A percentile compares a stretch with the other conserved stretches of the same genome.
phyloP scores from a whole-genome alignment of 2,888 invertebrate species.

The Parasteatoda lunata region DNA sequence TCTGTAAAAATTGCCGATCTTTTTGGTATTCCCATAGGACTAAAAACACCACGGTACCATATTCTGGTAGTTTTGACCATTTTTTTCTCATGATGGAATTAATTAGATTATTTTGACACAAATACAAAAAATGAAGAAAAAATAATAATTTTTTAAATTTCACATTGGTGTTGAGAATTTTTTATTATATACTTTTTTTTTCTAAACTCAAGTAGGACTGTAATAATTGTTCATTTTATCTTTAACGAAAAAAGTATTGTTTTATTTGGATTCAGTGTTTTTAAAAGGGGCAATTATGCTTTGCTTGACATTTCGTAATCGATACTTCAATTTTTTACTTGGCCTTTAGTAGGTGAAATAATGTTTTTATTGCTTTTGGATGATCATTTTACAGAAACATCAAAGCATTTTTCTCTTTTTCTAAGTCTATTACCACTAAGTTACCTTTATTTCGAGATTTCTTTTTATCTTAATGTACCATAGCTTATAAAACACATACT shows the following conservation, averaged over 20 bases:
- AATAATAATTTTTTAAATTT: too few species aligned
- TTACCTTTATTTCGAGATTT: slow-evolving; percentile 9
- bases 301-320: slow-evolving; percentile 27
- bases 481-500: slow-evolving; percentile 21
- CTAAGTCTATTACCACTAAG: slow-evolving; percentile 8
- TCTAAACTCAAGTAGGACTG: neutral
- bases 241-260: neutral
- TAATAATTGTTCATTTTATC: neutral
- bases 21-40: too few species aligned
- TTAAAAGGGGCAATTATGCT: slow-evolving; percentile 14
- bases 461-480: slow-evolving; percentile 21
- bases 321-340: slow-evolving; percentile 23
- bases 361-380: slow-evolving; percentile 27
- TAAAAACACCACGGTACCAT: too few species aligned
- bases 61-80: too few species aligned
- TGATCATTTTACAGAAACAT: slow-evolving; percentile 20
- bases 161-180: neutral
- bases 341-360: slow-evolving; percentile 48
- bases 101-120: too few species aligned
- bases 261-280: slow-evolving; percentile 35
- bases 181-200: neutral
- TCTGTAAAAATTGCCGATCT: too few species aligned
- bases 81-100: too few species aligned
- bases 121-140: too few species aligned
- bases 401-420: slow-evolving; percentile 21